A percentile compares a stretch with the other conserved stretches of the same genome.
Conservation (phyloP, 2,797 vertebrate genomes). For the Crocodylus rhombifer region DNA sequence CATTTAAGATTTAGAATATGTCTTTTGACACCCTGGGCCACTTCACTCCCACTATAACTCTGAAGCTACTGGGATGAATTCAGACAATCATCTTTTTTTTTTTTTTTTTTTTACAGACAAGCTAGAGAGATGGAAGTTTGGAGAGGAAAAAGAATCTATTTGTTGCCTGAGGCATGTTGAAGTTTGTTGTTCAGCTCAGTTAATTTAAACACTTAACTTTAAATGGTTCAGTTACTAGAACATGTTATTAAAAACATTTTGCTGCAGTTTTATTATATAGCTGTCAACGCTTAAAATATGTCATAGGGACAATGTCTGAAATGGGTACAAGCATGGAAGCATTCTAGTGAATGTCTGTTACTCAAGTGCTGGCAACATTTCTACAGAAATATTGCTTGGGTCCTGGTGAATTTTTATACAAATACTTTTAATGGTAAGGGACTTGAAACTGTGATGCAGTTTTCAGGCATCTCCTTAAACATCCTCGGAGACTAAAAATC, state of each 20-base stretch:
- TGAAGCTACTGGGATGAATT: neutral
- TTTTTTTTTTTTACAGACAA: neutral
- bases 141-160: conserved; percentile 34
- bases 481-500: conserved; percentile 38
- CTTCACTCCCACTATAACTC: neutral
- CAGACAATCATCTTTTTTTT: neutral
- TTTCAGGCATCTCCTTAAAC: conserved; percentile 50
- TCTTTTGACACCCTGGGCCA: neutral
- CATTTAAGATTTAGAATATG: neutral
- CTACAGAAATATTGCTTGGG: neutral
- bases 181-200: conserved; percentile 43
- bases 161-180: conserved; percentile 41
- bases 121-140: conserved; percentile 36
- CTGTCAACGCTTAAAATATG: conserved; percentile 2
- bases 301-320: neutral
- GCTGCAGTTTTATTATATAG: neutral
- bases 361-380: neutral
- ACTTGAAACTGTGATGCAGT: conserved; percentile 56
- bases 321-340: neutral
- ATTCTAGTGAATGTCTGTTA: neutral
- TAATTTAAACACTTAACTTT: conserved; percentile 51
- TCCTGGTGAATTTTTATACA: conserved; percentile 16
- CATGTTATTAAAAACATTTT: conserved; percentile 13
- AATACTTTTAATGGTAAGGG: conserved; percentile 1
- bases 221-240: conserved; percentile 50